Evolutionary conservation across 92 coral and sea anemone genomes (phyloP).

Genomic region (Parazoanthus darwini): DNA sequence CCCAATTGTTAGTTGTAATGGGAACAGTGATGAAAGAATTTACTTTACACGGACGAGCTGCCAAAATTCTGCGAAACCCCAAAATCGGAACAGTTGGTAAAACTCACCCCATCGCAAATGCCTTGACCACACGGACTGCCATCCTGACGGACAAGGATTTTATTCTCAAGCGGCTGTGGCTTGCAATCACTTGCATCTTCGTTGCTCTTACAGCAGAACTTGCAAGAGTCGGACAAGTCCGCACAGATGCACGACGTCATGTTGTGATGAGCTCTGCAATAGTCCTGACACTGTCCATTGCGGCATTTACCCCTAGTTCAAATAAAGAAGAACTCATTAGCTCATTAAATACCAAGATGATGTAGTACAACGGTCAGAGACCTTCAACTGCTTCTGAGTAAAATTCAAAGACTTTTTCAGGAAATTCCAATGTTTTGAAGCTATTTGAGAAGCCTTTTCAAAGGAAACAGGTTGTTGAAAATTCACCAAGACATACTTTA

Average conservation of each 20-base stretch:
- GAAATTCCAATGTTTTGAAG: too few species aligned
- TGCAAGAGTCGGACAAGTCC: slow-evolving; percentile 68
- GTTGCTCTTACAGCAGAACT: slow-evolving; percentile 73
- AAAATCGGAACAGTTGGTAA: neutral
- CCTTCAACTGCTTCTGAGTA: too few species aligned
- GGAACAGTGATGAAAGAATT: neutral
- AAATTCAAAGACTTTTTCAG: too few species aligned
- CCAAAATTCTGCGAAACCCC: neutral
- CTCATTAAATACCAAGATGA: too few species aligned
- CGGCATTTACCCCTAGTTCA: slow-evolving; percentile 74
- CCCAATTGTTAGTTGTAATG: too few species aligned
- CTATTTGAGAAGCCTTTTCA: too few species aligned
- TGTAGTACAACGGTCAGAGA: too few species aligned
- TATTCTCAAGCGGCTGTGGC: slow-evolving; percentile 53
- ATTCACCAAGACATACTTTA: too few species aligned
- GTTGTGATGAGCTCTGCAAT: slow-evolving; percentile 61
- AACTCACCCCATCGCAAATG: slow-evolving; percentile 63
- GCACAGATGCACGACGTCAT: slow-evolving; percentile 77
- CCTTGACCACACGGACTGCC: slow-evolving; percentile 84
- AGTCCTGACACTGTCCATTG: slow-evolving; percentile 74
- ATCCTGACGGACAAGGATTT: slow-evolving; percentile 41
- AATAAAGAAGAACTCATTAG: too few species aligned
- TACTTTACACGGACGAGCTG: too few species aligned
- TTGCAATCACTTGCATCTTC: slow-evolving; percentile 37
- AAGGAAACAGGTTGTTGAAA: too few species aligned